Evolutionary conservation across 2,888 invertebrate species (phyloP), one percentile per base, ranked within the genome.

Genomic region (Noctua janthe): DNA sequence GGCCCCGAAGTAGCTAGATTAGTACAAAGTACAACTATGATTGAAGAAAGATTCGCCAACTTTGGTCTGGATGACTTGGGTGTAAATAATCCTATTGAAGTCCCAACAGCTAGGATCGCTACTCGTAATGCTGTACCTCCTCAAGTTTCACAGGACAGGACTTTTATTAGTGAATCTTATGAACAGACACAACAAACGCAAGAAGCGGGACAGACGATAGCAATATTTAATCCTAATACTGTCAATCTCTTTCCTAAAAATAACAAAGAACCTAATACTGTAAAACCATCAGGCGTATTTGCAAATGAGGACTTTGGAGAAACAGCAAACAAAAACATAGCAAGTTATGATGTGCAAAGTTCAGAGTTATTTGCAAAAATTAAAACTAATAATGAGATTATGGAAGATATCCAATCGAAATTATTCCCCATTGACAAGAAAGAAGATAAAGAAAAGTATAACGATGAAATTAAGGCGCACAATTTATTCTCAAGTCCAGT

Each of bases 381-480:
- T 20, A 1, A 69, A 56, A n/a, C 54, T 0, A 71, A 79, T 43
- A 76, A 76, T 66, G 71, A 70, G 11, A 77, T 69, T 2, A 70
- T 62, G 43, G 81, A 80, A 71, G 71, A 80, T 11, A 71, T 62
- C 0, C 56, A 70, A 29, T 51, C 62, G 1, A 78, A 71, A 43
- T 23, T 77, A 35, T 78, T 83, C 20, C 39, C 69, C 23, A 29
- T 51, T 66, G 80, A 84, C 23, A 84, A 47, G 4, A 87, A 85
- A 71, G 87, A 83, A 49, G n/a, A 71, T 8, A 72, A 59, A 6
- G 74, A 54, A 62, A 56, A 74, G 43, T 13, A 39, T n/a, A 72
- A 87, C 2, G 77, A 86, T 35, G 80, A 77, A 11, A 70, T 76
- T 10, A 87, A 87, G 69, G 51, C 77, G 6, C 76, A 87, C 59